These are phyloP conservation scores for Schlechtendalia chinensis DNA, from an alignment of 1,140 invertebrate species.

Conservation along the genomic window DNA sequence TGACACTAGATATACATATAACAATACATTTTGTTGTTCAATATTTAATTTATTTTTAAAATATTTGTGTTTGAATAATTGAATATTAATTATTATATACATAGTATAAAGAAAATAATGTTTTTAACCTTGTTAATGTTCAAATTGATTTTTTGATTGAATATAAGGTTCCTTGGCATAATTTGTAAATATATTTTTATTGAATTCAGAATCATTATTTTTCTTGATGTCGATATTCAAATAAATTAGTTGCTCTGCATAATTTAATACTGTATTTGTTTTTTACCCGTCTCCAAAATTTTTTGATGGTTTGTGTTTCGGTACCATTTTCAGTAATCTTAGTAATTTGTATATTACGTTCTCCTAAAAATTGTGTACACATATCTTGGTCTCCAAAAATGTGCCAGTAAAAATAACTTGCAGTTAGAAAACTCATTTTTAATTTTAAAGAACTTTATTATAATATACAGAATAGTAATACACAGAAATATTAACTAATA, in stretches of 20 bases:
- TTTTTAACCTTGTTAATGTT: not conserved
- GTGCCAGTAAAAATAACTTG: slow-evolving; percentile 10
- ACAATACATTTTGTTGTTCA: not conserved
- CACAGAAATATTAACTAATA: not conserved
- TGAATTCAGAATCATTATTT: not conserved
- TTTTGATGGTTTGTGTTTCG: not conserved
- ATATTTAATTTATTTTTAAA: not conserved
- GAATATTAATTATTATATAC: too few relatives aligned
- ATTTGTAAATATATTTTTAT: not conserved
- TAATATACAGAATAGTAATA: not conserved
- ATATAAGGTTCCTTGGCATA: not conserved
- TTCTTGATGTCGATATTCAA: not conserved
- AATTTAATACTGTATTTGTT: slow-evolving; percentile 10
- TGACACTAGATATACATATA: too few relatives aligned
- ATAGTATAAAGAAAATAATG: not conserved
- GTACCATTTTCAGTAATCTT: not conserved
- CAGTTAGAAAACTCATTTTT: not conserved
- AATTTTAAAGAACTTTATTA: not conserved
- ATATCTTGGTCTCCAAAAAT: not conserved
- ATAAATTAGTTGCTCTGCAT: not conserved
- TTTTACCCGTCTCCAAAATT: slow-evolving; percentile 9
- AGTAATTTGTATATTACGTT: not conserved
- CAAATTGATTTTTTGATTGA: not conserved
- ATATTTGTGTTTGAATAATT: too few relatives aligned
- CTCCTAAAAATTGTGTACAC: not conserved